Base-by-base conservation (phyloP, 2,888 invertebrate species). In the Phengaris arion region DNA sequence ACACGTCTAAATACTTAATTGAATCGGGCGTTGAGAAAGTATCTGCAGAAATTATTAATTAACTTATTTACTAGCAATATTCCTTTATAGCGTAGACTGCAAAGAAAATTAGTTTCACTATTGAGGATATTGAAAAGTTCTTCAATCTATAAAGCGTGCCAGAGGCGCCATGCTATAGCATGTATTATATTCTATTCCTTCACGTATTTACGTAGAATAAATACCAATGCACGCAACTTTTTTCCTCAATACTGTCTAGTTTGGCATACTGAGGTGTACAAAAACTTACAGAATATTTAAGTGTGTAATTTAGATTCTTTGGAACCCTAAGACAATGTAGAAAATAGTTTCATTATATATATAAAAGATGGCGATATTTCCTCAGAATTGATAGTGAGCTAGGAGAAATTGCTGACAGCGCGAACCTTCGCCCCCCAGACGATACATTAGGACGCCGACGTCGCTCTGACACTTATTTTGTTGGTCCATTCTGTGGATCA, bases 391-490 rank as follows among this genome's bases (percentile, higher is more conserved):
- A 76, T 78, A 74, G 76, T 76, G 68, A 75, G 74, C 74, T 46
- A 12, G 74, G 82, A 84, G 81, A 82, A 84, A 86, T 84, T 81
- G 83, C 79, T 79, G 74, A 78, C 80, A 80, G 80, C 74, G 79
- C 79, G 80, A 83, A 85, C 83, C 86, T 80, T 78, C 79, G 81
- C 80, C 81, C 80, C 81, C 78, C 75, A 76, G 80, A 78, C 85
- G 81, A 86, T 83, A 82, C 80, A 79, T 83, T 83, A 81, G 76
- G 75, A 79, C 79, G 79, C 80, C 81, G 75, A 79, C 79, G 79
- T 80, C 81, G 78, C 80, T 81, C 81, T 84, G 85, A 86, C 85
- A 85, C 85, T 85, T 85, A 84, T 85, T 85, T 87, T 86, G 87
- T 87, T 86, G 84, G 82, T 80, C 83, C 80, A 83, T 85, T 86